Percentiles rank a stretch among this genome's conserved stretches.
phyloP scores from a whole-genome alignment of 1,140 invertebrate species.

The Caenorhabditis brenneri region DNA sequence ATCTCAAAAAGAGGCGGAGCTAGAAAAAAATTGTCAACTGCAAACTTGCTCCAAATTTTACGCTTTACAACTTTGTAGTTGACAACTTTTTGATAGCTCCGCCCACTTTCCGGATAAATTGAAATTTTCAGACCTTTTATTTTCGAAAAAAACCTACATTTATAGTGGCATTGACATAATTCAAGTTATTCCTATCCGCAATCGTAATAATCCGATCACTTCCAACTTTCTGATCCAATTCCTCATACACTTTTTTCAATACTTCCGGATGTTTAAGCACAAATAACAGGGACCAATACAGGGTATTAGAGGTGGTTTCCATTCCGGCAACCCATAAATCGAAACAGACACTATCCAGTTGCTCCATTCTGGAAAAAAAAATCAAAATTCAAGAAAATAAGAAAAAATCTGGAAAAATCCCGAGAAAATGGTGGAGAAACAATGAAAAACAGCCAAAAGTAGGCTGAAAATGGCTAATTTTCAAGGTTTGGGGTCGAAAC shows the following conservation, averaged over 20 bases:
- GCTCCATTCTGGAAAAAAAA: slow-evolving; percentile 43
- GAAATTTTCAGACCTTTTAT: too few relatives aligned
- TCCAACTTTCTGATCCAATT: slow-evolving; percentile 28
- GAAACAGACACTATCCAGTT: slow-evolving; percentile 36
- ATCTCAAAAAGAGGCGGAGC: too few relatives aligned
- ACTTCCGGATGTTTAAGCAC: slow-evolving; percentile 33
- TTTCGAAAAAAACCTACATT: background rate
- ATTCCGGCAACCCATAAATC: slow-evolving; percentile 51
- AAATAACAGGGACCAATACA: slow-evolving; percentile 48
- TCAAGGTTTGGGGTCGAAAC: too few relatives aligned
- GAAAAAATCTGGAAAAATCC: background rate
- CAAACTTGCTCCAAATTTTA: too few relatives aligned
- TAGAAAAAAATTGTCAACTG: too few relatives aligned
- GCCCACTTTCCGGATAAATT: too few relatives aligned
- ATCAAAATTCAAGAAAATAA: background rate
- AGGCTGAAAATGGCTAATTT: too few relatives aligned
- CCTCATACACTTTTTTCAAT: slow-evolving; percentile 4
- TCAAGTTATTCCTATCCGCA: background rate
- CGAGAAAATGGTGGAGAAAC: too few relatives aligned
- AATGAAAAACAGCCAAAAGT: too few relatives aligned
- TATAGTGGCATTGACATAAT: slow-evolving; percentile 19
- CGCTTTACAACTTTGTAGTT: too few relatives aligned
- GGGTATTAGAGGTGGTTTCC: slow-evolving; percentile 50
- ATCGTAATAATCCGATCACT: slow-evolving; percentile 24
- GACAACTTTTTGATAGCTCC: too few relatives aligned